phyloP scores from a whole-genome alignment of 2,113 vertebrate species.

The Menidia beryllina region DNA sequence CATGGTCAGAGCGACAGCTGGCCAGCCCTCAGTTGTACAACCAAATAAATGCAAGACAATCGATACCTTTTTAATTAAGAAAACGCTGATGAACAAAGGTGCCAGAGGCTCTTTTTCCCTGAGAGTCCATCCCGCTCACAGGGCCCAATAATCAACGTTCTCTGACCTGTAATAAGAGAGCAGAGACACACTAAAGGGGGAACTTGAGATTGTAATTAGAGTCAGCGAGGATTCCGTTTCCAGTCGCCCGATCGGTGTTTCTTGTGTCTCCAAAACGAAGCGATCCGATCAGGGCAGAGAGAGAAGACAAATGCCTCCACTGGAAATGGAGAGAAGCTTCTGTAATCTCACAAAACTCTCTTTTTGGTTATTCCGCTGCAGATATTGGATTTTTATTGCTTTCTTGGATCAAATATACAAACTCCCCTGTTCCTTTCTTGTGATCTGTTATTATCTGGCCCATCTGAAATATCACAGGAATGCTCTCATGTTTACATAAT shows the following conservation, averaged over 20 bases:
- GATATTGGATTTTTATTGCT: not conserved
- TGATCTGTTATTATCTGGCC: conserved; percentile 14
- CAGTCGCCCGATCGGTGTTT: conserved; percentile 16
- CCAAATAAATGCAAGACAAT: conserved; percentile 20
- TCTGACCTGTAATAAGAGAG: conserved; percentile 60
- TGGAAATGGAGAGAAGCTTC: not conserved
- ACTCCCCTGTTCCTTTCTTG: not conserved
- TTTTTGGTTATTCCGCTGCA: not conserved
- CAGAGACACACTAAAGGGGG: conserved; percentile 27
- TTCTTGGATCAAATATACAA: not conserved
- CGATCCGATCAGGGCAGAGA: conserved; percentile 12
- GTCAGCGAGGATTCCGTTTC: conserved; percentile 41
- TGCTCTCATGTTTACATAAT: not conserved
- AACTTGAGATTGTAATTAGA: conserved; percentile 64
- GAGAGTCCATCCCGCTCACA: conserved; percentile 36
- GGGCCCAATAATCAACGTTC: conserved; percentile 16
- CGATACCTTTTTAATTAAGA: conserved; percentile 50
- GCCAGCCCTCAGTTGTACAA: conserved; percentile 5
- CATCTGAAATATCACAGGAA: not conserved
- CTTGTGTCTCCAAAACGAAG: conserved; percentile 9
- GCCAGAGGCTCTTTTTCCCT: conserved; percentile 25
- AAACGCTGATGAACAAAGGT: conserved; percentile 38
- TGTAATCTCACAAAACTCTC: not conserved
- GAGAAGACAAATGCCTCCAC: not conserved
- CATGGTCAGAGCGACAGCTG: not conserved